Evolutionary conservation across 1,140 invertebrate species (phyloP).

Genomic region (Nixonia krombeini): DNA sequence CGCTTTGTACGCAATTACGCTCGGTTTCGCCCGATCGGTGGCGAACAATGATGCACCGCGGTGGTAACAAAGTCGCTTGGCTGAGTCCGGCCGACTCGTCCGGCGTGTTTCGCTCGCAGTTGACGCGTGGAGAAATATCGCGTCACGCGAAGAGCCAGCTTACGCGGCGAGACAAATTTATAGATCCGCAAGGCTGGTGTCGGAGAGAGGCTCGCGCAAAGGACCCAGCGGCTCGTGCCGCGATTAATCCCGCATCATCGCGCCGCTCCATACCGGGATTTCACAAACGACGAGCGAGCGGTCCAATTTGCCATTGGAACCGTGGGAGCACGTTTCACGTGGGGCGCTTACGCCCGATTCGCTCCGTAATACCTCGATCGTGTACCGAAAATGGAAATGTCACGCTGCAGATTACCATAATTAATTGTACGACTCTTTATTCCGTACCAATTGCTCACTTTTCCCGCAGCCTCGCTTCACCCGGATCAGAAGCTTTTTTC

Average conservation of each 20-base stretch:
- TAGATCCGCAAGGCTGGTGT: background rate
- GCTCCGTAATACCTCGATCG: background rate
- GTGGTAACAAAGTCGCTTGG: too few relatives aligned
- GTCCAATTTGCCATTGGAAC: slow-evolving; percentile 6
- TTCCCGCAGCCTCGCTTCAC: too few relatives aligned
- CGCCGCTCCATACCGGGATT: background rate
- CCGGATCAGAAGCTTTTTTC: too few relatives aligned
- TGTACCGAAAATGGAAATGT: background rate
- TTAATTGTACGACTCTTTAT: background rate
- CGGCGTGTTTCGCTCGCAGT: background rate
- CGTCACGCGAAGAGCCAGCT: background rate
- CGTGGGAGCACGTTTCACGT: background rate
- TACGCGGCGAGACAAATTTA: background rate
- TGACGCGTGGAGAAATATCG: background rate
- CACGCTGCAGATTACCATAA: background rate
- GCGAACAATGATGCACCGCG: too few relatives aligned
- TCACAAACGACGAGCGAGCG: background rate
- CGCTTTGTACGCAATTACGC: too few relatives aligned
- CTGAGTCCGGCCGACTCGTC: too few relatives aligned
- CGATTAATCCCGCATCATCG: background rate
- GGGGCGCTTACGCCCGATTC: too few relatives aligned
- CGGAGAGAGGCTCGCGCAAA: too few relatives aligned
- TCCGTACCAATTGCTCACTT: background rate
- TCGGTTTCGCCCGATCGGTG: too few relatives aligned
- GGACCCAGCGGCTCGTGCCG: background rate